Evolutionary conservation across 2,113 vertebrate genomes (phyloP).

Genomic region (Damaliscus lunatus): DNA sequence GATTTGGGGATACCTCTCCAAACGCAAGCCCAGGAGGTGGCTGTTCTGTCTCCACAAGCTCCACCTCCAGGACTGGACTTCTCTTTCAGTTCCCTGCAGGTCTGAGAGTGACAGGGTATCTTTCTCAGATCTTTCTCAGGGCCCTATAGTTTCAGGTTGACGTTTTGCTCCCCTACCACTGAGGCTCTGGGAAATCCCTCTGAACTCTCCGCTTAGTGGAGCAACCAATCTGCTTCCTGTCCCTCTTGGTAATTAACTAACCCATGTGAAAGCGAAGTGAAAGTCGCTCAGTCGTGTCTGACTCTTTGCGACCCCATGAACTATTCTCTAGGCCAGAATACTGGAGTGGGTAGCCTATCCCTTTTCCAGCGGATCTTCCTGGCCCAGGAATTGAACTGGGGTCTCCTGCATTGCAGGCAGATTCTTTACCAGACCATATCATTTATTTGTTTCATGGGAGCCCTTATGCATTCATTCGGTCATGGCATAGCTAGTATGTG

Average conservation of each 20-base stretch:
- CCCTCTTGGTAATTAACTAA: neutral
- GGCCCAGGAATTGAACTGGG: neutral
- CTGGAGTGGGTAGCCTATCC: neutral
- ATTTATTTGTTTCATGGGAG: neutral
- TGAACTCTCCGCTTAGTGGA: neutral
- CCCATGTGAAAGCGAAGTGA: neutral
- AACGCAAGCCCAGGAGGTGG: neutral
- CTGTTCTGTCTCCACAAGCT: neutral
- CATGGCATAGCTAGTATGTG: no score
- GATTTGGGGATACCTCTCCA: neutral
- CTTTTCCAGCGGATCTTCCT: neutral
- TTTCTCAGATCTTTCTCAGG: neutral
- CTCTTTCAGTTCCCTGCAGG: neutral
- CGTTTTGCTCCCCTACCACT: neutral
- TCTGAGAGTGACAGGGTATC: neutral
- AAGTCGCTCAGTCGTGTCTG: neutral
- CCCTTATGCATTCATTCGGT: neutral
- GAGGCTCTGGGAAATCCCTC: neutral
- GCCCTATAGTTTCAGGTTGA: neutral
- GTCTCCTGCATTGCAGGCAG: neutral
- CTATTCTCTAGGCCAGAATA: neutral
- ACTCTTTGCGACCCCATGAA: neutral
- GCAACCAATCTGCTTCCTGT: neutral
- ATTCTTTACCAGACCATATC: neutral
- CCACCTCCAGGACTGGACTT: neutral